phyloP scores from a whole-genome alignment of 2,797 vertebrate species.

The Lophius americanus region DNA sequence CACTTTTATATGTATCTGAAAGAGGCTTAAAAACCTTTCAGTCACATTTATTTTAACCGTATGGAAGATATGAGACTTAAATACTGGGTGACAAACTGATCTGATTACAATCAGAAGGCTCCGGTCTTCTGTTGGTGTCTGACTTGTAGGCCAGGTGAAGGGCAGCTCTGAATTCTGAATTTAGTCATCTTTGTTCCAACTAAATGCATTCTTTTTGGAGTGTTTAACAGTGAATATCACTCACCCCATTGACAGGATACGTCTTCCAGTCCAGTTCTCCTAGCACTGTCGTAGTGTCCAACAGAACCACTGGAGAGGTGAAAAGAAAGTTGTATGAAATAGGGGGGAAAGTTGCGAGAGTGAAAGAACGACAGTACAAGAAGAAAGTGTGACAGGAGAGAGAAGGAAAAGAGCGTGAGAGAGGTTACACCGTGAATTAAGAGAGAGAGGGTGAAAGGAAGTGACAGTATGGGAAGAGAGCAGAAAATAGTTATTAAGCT shows the following conservation, averaged over 20 bases:
- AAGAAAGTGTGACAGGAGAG: conserved; percentile 43
- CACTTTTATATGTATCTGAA: no score
- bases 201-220: conserved; percentile 5
- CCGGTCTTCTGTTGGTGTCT: no score
- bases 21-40: no score
- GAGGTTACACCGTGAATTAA: conserved; percentile 57
- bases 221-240: conserved; percentile 55
- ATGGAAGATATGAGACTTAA: no score
- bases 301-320: conserved; percentile 88
- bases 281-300: conserved; percentile 94
- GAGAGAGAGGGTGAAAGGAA: conserved; percentile 64
- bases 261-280: conserved; percentile 98
- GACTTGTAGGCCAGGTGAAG: neutral
- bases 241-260: conserved; percentile 98
- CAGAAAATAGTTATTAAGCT: conserved; percentile 77
- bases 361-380: conserved; percentile 36
- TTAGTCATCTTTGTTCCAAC: neutral
- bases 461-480: conserved; percentile 65
- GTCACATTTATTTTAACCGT: no score
- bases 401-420: conserved; percentile 24
- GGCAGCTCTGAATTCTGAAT: neutral
- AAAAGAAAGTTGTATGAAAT: conserved; percentile 57
- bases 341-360: conserved; percentile 33
- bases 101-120: neutral
- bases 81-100: no score